Percentiles rank a stretch among this genome's conserved stretches.
These are phyloP conservation scores for Thumatha senex DNA, from an alignment of 2,888 invertebrate species.

Conservation along the genomic window DNA sequence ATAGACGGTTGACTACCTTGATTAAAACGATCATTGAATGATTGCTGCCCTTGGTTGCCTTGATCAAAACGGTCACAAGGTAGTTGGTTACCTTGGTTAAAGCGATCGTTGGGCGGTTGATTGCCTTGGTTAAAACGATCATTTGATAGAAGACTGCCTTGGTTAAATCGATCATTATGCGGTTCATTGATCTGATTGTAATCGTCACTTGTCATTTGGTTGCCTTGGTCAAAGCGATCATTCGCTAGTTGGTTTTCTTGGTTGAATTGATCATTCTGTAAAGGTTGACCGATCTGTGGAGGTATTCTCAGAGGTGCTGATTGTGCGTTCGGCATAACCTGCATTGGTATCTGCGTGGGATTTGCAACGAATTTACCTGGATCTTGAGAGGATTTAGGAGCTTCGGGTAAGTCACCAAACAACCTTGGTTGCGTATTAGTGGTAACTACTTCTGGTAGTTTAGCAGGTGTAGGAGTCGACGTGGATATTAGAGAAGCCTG, in stretches of 20 bases:
- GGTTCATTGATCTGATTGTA: conserved; percentile 10
- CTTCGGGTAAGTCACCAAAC: conserved; percentile 63
- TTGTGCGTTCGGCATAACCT: no score
- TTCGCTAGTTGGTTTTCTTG: neutral
- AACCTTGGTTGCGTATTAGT: conserved; percentile 61
- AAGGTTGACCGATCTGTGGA: conserved; percentile 5
- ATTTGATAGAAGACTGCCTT: conserved; percentile 20
- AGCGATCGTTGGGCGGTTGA: conserved; percentile 9
- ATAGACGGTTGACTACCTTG: neutral
- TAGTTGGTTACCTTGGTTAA: neutral
- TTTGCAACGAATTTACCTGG: neutral
- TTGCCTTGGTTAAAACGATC: conserved; percentile 16
- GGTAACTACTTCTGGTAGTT: conserved; percentile 47
- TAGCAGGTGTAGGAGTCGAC: conserved; percentile 26
- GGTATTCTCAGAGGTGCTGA: no score
- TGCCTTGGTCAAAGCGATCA: neutral
- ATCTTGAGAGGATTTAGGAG: conserved; percentile 11
- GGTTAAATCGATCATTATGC: conserved; percentile 15
- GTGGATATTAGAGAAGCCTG: conserved; percentile 66
- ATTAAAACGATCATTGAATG: conserved; percentile 7
- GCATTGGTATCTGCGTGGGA: no score
- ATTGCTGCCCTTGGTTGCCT: conserved; percentile 14
- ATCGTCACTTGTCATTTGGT: neutral
- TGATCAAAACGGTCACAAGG: conserved; percentile 21
- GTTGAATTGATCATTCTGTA: conserved; percentile 1